A percentile compares a stretch with the other conserved stretches of the same genome.
phyloP scores from a whole-genome alignment of 2,888 invertebrate species.

The Tetragonisca angustula region DNA sequence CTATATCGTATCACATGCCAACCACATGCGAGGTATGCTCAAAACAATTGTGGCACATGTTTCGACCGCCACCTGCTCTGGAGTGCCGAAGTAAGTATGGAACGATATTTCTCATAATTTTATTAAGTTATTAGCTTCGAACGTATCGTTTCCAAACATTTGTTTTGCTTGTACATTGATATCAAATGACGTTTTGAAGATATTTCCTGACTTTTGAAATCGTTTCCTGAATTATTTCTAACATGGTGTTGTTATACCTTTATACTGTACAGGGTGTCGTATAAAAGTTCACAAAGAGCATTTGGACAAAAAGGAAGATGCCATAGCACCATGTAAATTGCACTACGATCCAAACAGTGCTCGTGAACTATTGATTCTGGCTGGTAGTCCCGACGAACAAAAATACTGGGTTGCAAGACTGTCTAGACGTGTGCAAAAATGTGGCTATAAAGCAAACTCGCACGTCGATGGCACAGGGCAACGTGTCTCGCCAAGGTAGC shows the following conservation, averaged over 20 bases:
- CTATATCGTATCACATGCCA: slow-evolving; percentile 98
- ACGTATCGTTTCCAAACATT: not conserved
- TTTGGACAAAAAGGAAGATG: slow-evolving; percentile 93
- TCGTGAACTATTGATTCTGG: slow-evolving; percentile 96
- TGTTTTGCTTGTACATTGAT: not conserved
- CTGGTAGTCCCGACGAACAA: slow-evolving; percentile 94
- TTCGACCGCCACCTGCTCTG: slow-evolving; percentile 98
- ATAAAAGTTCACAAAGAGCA: slow-evolving; percentile 99
- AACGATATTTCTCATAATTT: not conserved
- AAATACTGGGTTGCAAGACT: slow-evolving; percentile 96
- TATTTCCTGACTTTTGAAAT: not conserved
- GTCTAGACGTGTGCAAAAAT: slow-evolving; percentile 96
- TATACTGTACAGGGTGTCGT: slow-evolving; percentile 90
- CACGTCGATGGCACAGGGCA: slow-evolving; percentile 82
- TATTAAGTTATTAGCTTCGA: not conserved
- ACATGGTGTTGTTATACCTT: too few species aligned
- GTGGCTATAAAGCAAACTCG: slow-evolving; percentile 95
- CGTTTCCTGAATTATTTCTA: too few species aligned
- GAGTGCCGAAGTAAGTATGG: slow-evolving; percentile 95
- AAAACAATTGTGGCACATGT: slow-evolving; percentile 98
- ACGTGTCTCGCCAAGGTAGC: slow-evolving; percentile 90
- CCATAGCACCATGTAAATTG: slow-evolving; percentile 97
- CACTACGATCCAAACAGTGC: slow-evolving; percentile 97
- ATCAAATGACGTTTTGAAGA: not conserved
- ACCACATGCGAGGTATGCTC: slow-evolving; percentile 99